Conservation (phyloP, 1,140 invertebrate genomes). For the Venustaconcha ellipsiformis region DNA sequence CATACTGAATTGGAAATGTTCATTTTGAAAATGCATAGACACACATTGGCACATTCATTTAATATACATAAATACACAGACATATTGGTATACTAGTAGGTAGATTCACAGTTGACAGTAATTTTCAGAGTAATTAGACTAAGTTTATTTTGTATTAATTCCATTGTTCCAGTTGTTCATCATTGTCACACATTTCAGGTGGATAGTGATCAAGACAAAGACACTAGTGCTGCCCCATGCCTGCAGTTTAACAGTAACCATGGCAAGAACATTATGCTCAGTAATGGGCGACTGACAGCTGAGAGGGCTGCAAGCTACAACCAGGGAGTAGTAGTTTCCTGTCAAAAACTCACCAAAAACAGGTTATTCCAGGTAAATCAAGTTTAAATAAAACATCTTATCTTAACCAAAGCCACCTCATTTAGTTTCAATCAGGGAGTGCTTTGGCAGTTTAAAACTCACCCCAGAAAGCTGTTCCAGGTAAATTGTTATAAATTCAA, state of each 20-base stretch:
- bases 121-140: too few species aligned
- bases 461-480: too few species aligned
- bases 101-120: too few species aligned
- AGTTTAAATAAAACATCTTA: too few species aligned
- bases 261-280: constrained; percentile 81
- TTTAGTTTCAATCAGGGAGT: too few species aligned
- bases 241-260: constrained; percentile 71
- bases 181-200: constrained; percentile 3
- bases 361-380: constrained; percentile 74
- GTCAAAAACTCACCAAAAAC: constrained; percentile 73
- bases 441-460: too few species aligned
- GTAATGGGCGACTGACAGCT: constrained; percentile 74
- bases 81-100: not conserved
- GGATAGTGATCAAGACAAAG: constrained; percentile 54
- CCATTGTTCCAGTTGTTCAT: too few species aligned
- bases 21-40: not conserved
- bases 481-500: too few species aligned
- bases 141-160: too few species aligned
- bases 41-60: not conserved
- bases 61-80: not conserved
- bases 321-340: constrained; percentile 79
- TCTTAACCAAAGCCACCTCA: too few species aligned
- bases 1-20: too few species aligned
- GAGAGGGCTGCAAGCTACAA: constrained; percentile 81
- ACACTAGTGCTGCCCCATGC: constrained; percentile 39